A percentile compares a stretch with the other conserved stretches of the same genome.
Conservation (phyloP, 2,113 vertebrate species). For the Cepphus grylle region DNA sequence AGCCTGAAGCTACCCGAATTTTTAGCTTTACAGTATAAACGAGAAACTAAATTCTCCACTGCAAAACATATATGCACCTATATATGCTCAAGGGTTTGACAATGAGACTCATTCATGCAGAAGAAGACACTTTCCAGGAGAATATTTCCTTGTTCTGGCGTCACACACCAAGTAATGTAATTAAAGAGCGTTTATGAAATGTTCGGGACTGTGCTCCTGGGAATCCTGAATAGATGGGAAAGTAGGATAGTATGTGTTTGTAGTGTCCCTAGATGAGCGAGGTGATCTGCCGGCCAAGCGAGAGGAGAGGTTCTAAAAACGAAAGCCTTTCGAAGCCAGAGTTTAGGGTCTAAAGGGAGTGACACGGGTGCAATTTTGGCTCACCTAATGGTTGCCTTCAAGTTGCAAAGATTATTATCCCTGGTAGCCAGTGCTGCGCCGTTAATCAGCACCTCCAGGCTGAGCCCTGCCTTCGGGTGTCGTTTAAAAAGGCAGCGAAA, state of each 20-base stretch:
- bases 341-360: neutral
- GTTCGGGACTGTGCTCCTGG: neutral
- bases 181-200: neutral
- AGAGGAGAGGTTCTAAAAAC: neutral
- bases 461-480: neutral
- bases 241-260: neutral
- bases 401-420: neutral
- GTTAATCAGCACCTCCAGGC: neutral
- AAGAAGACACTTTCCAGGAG: conserved; percentile 33
- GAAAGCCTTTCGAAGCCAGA: neutral
- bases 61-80: neutral
- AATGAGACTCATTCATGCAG: conserved; percentile 41
- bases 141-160: neutral
- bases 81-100: neutral
- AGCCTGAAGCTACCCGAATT: conserved; percentile 51
- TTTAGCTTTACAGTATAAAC: conserved; percentile 16
- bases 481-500: neutral
- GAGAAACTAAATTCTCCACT: neutral
- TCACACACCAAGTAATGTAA: neutral
- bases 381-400: fast-evolving
- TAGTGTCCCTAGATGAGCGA: neutral
- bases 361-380: fast-evolving
- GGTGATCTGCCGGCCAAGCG: neutral
- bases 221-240: neutral
- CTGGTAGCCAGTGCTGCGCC: neutral